These are phyloP conservation scores for Brachirus orientalis DNA, from an alignment of 2,113 vertebrate species.

Conservation along the genomic window DNA sequence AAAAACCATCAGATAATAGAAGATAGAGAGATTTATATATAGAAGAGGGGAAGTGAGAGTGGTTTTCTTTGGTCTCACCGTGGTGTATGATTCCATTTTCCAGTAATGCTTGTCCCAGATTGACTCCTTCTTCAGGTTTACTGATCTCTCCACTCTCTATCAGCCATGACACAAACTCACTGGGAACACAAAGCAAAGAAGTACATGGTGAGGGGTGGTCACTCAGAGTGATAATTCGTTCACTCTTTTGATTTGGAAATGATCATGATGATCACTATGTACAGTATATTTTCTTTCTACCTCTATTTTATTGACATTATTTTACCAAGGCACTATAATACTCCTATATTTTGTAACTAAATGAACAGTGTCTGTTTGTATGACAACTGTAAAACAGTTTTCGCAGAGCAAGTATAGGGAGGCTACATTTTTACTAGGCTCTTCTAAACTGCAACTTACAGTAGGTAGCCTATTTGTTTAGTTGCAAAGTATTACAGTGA, in stretches of 20 bases:
- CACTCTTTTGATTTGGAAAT: not conserved
- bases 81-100: constrained; percentile 99
- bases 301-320: too few species aligned
- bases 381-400: too few species aligned
- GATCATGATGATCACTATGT: not conserved
- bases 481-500: too few species aligned
- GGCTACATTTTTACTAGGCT: too few species aligned
- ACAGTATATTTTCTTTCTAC: not conserved
- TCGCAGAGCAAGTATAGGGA: too few species aligned
- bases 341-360: too few species aligned
- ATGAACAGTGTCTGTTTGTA: too few species aligned
- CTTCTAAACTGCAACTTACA: too few species aligned
- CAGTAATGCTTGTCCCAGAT: constrained; percentile 94
- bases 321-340: too few species aligned
- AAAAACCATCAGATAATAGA: not conserved
- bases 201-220: not conserved
- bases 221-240: not conserved
- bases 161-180: constrained; percentile 97
- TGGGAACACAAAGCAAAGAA: constrained; percentile 71
- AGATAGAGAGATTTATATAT: not conserved
- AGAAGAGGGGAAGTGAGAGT: not conserved
- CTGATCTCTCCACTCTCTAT: constrained; percentile 97
- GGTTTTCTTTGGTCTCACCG: constrained; percentile 81
- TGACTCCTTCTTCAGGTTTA: constrained; percentile 96
- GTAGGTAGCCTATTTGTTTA: too few species aligned